Base-by-base conservation (phyloP, 92 coral and sea anemone genomes). In the Epizoanthus illoricatus region DNA sequence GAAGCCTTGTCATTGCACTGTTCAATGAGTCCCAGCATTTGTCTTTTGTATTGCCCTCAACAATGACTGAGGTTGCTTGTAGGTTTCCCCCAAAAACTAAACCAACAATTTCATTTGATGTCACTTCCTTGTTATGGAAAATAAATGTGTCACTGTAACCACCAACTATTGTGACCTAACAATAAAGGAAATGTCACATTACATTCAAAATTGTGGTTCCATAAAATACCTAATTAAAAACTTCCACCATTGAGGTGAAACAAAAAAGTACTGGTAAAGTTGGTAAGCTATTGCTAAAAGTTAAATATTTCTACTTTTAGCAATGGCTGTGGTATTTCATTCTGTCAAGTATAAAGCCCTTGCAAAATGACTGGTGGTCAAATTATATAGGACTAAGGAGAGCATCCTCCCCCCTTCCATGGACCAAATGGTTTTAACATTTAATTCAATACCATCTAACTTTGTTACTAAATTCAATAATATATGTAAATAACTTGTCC, bases 71-170 rank as follows among this genome's bases (percentile, higher is more conserved):
- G 2, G 94, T 56, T 60, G 90, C 81, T 40, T 45, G 84, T 52
- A 93, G 45, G 68, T 89, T 73, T 33, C 97, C 97, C 73, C 92
- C 89, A 7, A 93, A 76, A 24, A 93, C 97, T 23, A 93, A 83
- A 57, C 97, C 97, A 86, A 88, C 88, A 65, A 93, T 88, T 69
- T 91, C 97, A 66, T 88, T 86, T 71, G 84, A 86, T 9, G 92
- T 88, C 3, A 88, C 97, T 47, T 79, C 94, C 36, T 89, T 57
- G 74, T 80, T n/a, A 84, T 90, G 85, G 78, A 91, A 93, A 68
- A 93, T 67, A 15, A 81, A 87, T 64, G 75, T 68, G 84, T 91
- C 91, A 61, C 94, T 88, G 81, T 93, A 91, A 21, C 89, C 89
- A 54, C 97, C 97, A 61, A 86, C 94, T 70, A 93, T 81, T 21